phyloP scores from a whole-genome alignment of 2,888 invertebrate genomes.

The Aleiodes leptofemur region DNA sequence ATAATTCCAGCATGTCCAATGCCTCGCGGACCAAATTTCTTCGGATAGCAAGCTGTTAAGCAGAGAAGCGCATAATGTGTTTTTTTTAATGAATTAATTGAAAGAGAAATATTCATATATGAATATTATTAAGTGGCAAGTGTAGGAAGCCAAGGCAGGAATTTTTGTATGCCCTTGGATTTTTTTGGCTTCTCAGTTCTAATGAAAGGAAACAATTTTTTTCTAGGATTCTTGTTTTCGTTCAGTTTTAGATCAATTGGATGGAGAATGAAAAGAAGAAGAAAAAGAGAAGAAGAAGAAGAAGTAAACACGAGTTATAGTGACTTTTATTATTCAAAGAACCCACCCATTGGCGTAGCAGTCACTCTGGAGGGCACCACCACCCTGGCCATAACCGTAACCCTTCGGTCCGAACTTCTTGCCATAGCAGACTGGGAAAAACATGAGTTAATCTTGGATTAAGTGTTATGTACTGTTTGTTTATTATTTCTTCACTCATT shows the following conservation, averaged over 20 bases:
- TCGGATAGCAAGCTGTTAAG: conserved; percentile 93
- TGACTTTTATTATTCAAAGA: conserved; percentile 61
- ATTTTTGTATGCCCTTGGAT: conserved; percentile 56
- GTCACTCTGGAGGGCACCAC: conserved; percentile 94
- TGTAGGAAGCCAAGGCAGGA: conserved; percentile 63
- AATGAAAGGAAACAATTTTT: conserved; percentile 23
- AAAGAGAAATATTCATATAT: conserved; percentile 1
- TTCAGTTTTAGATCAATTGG: background rate
- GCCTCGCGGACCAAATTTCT: conserved; percentile 95
- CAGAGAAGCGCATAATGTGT: conserved; percentile 63
- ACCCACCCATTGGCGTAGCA: conserved; percentile 89
- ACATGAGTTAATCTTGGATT: conserved; percentile 64
- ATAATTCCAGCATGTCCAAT: conserved; percentile 94
- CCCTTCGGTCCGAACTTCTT: conserved; percentile 98
- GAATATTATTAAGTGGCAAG: conserved; percentile 1
- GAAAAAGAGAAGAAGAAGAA: background rate
- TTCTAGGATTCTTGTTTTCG: background rate
- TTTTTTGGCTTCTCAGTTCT: conserved; percentile 47
- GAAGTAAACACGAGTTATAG: conserved; percentile 26
- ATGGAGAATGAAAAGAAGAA: background rate
- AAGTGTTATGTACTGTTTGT: conserved; percentile 11
- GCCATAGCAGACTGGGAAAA: conserved; percentile 91
- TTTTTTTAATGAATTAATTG: conserved; percentile 42
- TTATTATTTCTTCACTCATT: too few relatives aligned
- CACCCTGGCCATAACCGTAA: conserved; percentile 98